phyloP scores from a whole-genome alignment of 2,797 vertebrate species.

The Lacerta bilineata region DNA sequence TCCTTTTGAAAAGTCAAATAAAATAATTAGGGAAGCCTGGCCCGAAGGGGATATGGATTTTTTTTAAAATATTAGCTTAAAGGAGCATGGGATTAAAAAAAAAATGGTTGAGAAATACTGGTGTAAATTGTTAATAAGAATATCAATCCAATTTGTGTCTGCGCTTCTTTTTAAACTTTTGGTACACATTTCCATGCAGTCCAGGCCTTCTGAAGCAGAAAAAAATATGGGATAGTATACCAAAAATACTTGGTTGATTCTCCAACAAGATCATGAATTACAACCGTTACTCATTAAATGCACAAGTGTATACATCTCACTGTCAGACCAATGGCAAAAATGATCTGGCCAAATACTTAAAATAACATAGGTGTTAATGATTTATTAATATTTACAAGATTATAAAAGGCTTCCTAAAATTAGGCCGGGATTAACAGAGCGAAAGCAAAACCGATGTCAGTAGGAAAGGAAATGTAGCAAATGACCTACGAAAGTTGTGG shows the following conservation, averaged over 20 bases:
- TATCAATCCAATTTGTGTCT: neutral
- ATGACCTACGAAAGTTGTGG: neutral
- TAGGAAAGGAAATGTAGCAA: constrained; percentile 39
- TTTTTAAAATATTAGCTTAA: no score
- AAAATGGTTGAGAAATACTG: neutral
- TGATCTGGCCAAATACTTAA: neutral
- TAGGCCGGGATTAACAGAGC: constrained; percentile 49
- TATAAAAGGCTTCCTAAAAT: constrained; percentile 41
- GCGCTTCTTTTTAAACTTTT: neutral
- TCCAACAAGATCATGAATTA: neutral
- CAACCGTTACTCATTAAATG: neutral
- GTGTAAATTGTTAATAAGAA: neutral
- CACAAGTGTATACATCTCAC: neutral
- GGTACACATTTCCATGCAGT: neutral
- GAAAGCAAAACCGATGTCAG: constrained; percentile 21
- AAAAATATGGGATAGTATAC: neutral
- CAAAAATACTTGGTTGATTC: neutral
- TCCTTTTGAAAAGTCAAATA: no score
- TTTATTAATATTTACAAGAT: constrained; percentile 38
- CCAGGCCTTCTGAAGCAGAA: neutral
- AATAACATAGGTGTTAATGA: constrained; percentile 51
- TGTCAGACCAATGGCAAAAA: constrained; percentile 24
- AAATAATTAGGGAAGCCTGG: no score
- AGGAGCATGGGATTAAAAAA: no score
- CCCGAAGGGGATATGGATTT: no score